These are phyloP conservation scores for Himalopsyche tibetana DNA, from an alignment of 2,888 invertebrate genomes.

Conservation along the genomic window DNA sequence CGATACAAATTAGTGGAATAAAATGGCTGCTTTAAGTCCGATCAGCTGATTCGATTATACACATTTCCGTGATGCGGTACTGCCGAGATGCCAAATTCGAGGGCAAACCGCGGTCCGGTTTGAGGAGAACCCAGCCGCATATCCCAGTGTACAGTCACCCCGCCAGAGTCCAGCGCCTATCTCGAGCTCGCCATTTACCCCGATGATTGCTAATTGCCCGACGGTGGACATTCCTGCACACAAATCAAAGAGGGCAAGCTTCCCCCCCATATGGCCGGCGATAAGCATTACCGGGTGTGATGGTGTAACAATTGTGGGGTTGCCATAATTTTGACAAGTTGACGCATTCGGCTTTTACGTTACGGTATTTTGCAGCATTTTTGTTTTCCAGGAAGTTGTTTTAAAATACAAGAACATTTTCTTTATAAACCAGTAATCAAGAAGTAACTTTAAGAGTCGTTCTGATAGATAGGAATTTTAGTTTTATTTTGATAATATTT, in stretches of 20 bases:
- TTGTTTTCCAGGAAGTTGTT: no score
- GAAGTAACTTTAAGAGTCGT: no score
- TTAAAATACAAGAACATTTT: no score
- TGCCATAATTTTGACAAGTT: conserved; percentile 2
- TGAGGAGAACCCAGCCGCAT: conserved; percentile 1
- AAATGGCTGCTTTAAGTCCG: no score
- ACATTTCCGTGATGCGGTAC: background rate
- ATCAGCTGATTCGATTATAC: background rate
- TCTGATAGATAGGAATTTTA: no score
- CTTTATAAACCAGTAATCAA: no score
- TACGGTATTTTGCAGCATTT: no score
- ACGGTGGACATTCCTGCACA: conserved; percentile 15
- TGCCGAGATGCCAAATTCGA: conserved; percentile 18
- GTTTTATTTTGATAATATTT: no score
- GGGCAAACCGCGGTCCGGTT: conserved; percentile 32
- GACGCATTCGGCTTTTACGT: no score
- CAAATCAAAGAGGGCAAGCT: background rate
- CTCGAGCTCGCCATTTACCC: background rate
- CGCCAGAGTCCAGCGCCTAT: background rate
- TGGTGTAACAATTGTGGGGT: background rate
- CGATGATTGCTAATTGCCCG: conserved; percentile 20
- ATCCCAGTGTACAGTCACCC: conserved; percentile 31
- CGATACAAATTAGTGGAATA: no score
- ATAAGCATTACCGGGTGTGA: background rate
- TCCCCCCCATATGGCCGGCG: conserved; percentile 3